Evolutionary conservation across 2,113 vertebrate genomes (phyloP).

Genomic region (Oreochromis spilurus): DNA sequence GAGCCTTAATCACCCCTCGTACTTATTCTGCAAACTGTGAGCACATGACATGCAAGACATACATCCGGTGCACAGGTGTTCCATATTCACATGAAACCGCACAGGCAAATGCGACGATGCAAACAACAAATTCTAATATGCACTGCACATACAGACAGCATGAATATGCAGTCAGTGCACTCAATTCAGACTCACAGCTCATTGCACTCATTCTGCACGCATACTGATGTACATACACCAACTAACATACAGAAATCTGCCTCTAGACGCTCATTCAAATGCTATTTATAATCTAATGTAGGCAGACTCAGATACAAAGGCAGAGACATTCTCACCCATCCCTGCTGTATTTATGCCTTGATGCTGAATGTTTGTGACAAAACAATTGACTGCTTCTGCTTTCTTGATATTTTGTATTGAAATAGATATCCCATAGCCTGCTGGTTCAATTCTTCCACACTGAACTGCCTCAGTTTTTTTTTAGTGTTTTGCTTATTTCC

Average conservation of each 20-base stretch:
- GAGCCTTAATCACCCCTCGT: constrained; percentile 59
- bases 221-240: constrained; percentile 48
- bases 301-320: constrained; percentile 41
- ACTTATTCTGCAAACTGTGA: constrained; percentile 17
- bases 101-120: background rate
- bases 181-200: constrained; percentile 51
- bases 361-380: constrained; percentile 61
- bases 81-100: background rate
- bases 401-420: constrained; percentile 57
- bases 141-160: constrained; percentile 27
- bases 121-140: constrained; percentile 9
- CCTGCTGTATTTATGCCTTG: constrained; percentile 33
- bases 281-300: constrained; percentile 60
- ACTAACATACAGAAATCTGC: constrained; percentile 49
- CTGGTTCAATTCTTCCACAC: constrained; percentile 29
- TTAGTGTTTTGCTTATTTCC: constrained; percentile 13
- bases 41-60: constrained; percentile 12
- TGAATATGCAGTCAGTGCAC: constrained; percentile 49
- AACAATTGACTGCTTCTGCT: constrained; percentile 57
- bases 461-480: constrained; percentile 17
- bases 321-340: constrained; percentile 25
- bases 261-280: constrained; percentile 60
- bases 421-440: constrained; percentile 51
- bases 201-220: constrained; percentile 56
- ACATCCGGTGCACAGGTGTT: background rate